Base-by-base conservation (phyloP, 2,797 vertebrate genomes). In the Fistularia tabacaria region DNA sequence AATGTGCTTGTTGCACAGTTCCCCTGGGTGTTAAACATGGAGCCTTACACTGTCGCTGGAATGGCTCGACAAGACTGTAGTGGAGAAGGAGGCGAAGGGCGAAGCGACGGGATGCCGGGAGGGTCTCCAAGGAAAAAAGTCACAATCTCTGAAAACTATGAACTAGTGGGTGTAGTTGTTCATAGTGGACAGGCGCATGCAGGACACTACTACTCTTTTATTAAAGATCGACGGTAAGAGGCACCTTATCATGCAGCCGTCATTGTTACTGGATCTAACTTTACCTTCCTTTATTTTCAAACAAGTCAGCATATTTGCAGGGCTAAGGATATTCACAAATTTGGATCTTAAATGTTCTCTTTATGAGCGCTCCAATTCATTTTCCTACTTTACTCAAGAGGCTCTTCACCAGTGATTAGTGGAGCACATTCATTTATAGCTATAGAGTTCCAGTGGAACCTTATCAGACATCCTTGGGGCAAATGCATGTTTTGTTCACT, bases 1-100 rank as follows among this genome's bases (percentile, higher is more conserved):
- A 7, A 52, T 52, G 25, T 14, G 25, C 7, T 7, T 43, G 38
- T 7, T 52, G 9, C 37, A 41, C 79, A 99, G 97, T 99, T 99
- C 78, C 97, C 97, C 8, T 98, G 96, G 96, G 93, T 98, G 89
- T 77, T 99, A 69, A 99, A 99, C 86, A 99, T 99, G 97, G 97
- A 98, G 84, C 97, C 97, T 2, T 98, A 99, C 87, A 99, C 97
- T 0, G 96, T 98, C 45, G 93, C 95, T 1, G 97, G 97, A 59
- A 99, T 98, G 95, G 97, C 97, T 58, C 96, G 97, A 6, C 97
- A 96, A 74, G 97, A 99, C 82, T 97, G 94, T 0, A 97, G 93
- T 44, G 91, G 90, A 0, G 97, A 98, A 78, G 94, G 88, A 36
- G 90, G 93, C 0, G 96, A 98, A 71, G 91, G 93, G 3, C 89